Conservation (phyloP, 2,888 invertebrate genomes). For the Tryphoninae sp. region DNA sequence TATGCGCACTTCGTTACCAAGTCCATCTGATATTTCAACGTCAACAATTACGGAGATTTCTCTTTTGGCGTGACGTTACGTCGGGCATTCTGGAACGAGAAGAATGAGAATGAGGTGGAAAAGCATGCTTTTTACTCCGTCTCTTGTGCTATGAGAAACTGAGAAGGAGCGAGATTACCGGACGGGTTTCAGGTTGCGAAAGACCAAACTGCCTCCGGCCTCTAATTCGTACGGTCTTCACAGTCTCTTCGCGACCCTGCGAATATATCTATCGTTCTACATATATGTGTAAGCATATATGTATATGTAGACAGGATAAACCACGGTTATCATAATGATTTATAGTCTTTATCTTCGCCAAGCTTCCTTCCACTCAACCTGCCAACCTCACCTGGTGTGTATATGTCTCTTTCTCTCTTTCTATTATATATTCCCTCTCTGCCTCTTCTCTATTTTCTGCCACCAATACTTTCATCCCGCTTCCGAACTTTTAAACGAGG, state of each 20-base stretch:
- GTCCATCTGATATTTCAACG: constrained; percentile 47
- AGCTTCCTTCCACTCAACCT: constrained; percentile 54
- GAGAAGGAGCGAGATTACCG: constrained; percentile 58
- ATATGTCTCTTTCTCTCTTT: neutral
- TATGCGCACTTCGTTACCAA: constrained; percentile 12
- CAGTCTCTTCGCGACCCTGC: constrained; percentile 39
- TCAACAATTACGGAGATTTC: constrained; percentile 56
- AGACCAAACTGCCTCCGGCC: constrained; percentile 63
- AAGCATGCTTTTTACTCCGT: constrained; percentile 4
- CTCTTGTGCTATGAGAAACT: constrained; percentile 21
- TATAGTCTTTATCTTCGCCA: constrained; percentile 64
- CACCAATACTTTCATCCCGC: constrained; percentile 23
- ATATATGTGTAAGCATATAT: constrained; percentile 18
- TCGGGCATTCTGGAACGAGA: constrained; percentile 26
- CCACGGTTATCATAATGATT: constrained; percentile 68
- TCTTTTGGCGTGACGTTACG: constrained; percentile 24
- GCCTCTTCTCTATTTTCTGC: constrained; percentile 13
- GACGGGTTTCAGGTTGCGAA: constrained; percentile 63
- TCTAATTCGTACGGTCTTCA: constrained; percentile 61
- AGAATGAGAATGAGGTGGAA: constrained; percentile 25
- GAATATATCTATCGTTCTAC: constrained; percentile 7
- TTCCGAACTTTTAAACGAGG: constrained; percentile 66
- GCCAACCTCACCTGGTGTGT: constrained; percentile 21
- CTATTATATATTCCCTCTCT: constrained; percentile 23
- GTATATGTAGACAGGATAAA: constrained; percentile 56